Evolutionary conservation across 1,140 invertebrate genomes (phyloP).

Genomic region (Periplaneta americana): DNA sequence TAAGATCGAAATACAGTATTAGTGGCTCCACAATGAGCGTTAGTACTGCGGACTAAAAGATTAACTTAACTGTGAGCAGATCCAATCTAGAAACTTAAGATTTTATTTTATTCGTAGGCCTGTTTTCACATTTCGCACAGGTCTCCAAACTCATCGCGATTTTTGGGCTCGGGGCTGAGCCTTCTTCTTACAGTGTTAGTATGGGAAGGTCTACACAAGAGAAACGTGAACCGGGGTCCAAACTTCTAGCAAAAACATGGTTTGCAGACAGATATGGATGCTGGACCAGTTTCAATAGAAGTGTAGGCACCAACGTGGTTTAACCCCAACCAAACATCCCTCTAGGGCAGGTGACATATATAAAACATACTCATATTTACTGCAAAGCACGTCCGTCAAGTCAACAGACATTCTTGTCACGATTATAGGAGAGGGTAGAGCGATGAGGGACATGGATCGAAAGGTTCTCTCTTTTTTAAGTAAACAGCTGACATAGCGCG

Average conservation of each 20-base stretch:
- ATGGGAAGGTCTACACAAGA: not conserved
- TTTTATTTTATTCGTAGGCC: not conserved
- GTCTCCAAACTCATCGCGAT: not conserved
- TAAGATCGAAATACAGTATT: too few relatives aligned
- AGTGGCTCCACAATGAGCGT: too few relatives aligned
- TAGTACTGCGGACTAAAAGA: too few relatives aligned
- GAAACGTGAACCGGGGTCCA: not conserved
- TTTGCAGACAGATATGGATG: not conserved
- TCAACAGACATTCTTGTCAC: not conserved
- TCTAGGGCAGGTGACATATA: not conserved
- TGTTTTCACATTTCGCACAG: not conserved
- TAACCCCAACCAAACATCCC: not conserved
- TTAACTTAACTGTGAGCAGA: too few relatives aligned
- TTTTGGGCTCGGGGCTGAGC: not conserved
- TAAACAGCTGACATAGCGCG: not conserved
- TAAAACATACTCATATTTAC: not conserved
- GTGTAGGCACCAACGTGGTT: not conserved
- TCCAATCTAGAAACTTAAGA: not conserved
- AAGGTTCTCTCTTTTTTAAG: not conserved
- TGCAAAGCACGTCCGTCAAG: not conserved
- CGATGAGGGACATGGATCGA: not conserved
- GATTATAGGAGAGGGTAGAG: not conserved
- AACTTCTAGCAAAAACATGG: too few relatives aligned
- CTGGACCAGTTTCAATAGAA: not conserved
- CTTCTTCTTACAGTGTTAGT: not conserved